Evolutionary conservation across 2,113 vertebrate genomes (phyloP).

Genomic region (Lasiurus cinereus): DNA sequence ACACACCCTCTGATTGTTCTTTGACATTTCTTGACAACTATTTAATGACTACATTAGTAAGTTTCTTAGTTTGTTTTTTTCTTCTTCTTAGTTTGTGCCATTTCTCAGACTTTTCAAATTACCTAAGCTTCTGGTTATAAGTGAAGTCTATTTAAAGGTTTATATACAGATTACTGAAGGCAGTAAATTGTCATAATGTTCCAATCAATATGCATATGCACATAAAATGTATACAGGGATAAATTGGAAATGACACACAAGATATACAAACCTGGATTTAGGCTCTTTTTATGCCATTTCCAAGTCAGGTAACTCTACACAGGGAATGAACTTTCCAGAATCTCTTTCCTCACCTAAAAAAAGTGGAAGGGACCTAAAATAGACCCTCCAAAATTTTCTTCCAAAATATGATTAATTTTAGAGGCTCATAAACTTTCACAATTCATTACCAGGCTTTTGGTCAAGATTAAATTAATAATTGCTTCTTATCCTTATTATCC

Average conservation of each 20-base stretch:
- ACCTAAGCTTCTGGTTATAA: slow-evolving; percentile 19
- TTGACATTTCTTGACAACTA: slow-evolving; percentile 27
- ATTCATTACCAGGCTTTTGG: background rate
- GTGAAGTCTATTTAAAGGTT: slow-evolving; percentile 34
- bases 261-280: background rate
- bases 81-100: background rate
- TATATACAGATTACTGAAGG: background rate
- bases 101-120: slow-evolving; percentile 40
- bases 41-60: background rate
- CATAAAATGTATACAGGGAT: background rate
- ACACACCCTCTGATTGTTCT: background rate
- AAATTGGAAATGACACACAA: background rate
- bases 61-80: background rate
- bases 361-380: background rate
- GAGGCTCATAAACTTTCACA: background rate
- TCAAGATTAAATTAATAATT: slow-evolving; percentile 21
- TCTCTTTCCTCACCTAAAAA: background rate
- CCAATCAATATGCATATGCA: background rate
- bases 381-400: background rate
- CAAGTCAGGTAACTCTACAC: background rate
- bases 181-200: background rate
- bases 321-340: background rate
- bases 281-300: background rate
- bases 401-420: background rate
- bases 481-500: background rate